Evolutionary conservation across 1,140 invertebrate species (phyloP).

Genomic region (Panulirus ornatus): DNA sequence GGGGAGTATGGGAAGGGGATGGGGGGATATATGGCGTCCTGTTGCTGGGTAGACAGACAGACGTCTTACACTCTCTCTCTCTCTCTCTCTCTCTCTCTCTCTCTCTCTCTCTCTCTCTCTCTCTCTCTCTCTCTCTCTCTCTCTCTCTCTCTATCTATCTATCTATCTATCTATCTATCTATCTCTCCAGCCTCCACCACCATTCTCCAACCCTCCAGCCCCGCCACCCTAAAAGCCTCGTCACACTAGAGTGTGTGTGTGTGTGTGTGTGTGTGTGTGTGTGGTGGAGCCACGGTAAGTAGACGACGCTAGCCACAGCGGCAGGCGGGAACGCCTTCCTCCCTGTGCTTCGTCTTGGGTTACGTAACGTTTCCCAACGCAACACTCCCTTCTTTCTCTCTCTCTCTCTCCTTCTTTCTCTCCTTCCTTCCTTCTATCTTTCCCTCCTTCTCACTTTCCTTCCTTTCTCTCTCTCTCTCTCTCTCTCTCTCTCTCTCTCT

Average conservation of each 20-base stretch:
- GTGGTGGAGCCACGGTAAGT: too few relatives aligned
- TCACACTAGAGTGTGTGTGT: too few relatives aligned
- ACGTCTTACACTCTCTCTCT: background rate
- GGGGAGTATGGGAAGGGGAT: too few relatives aligned
- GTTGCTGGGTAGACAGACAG: too few relatives aligned
- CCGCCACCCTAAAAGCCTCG: too few relatives aligned
- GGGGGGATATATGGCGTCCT: too few relatives aligned
- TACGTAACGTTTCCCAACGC: too few relatives aligned
- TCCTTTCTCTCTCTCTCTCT: background rate
- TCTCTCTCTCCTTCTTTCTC: background rate
- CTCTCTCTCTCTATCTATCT: background rate
- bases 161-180: background rate
- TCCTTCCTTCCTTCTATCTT: background rate
- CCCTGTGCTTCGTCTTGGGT: too few relatives aligned
- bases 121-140: background rate
- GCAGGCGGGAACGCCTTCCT: too few relatives aligned
- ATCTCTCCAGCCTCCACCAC: background rate
- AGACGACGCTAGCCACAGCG: too few relatives aligned
- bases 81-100: background rate
- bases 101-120: background rate
- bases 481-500: constrained; percentile 1
- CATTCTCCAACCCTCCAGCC: too few relatives aligned
- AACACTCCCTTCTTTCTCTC: background rate
- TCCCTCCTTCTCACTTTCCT: background rate
- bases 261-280: too few relatives aligned